Evolutionary conservation across 2,888 invertebrate genomes (phyloP).

Genomic region (Diachrysia chrysitis): DNA sequence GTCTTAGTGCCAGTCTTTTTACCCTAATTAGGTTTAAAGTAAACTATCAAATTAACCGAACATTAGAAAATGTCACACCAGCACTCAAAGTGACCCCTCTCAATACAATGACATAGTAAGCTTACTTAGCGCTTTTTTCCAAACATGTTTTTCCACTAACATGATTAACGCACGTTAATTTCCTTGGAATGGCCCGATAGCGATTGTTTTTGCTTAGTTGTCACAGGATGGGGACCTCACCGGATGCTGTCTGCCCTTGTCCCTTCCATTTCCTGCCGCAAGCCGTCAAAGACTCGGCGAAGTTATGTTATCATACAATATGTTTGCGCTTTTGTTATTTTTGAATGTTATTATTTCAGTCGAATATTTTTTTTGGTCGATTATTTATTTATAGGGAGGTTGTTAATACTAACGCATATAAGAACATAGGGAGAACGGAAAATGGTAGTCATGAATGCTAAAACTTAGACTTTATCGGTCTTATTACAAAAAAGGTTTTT

Average conservation of each 20-base stretch:
- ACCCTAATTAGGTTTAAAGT: too few relatives aligned
- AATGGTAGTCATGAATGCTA: too few relatives aligned
- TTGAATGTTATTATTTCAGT: constrained; percentile 29
- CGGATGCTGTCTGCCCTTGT: constrained; percentile 83
- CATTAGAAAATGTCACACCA: too few relatives aligned
- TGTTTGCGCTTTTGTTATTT: constrained; percentile 50
- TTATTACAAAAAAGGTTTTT: too few relatives aligned
- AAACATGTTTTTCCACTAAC: constrained; percentile 64
- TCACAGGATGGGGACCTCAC: constrained; percentile 68
- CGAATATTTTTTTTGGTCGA: background rate
- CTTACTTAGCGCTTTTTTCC: background rate
- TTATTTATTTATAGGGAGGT: background rate
- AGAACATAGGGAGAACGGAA: too few relatives aligned
- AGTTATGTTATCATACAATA: constrained; percentile 69
- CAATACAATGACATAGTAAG: too few relatives aligned
- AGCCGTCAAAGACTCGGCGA: constrained; percentile 74
- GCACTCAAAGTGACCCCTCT: background rate
- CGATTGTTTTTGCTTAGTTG: constrained; percentile 72
- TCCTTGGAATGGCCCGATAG: constrained; percentile 65
- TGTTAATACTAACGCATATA: background rate
- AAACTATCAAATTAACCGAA: too few relatives aligned
- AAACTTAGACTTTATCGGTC: too few relatives aligned
- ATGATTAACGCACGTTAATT: constrained; percentile 81
- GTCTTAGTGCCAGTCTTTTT: too few relatives aligned
- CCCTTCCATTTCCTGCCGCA: constrained; percentile 83